Percentiles rank a stretch among this genome's conserved stretches.
Evolutionary conservation across 2,888 invertebrate genomes (phyloP).

Genomic region (Serrognathus titanus): DNA sequence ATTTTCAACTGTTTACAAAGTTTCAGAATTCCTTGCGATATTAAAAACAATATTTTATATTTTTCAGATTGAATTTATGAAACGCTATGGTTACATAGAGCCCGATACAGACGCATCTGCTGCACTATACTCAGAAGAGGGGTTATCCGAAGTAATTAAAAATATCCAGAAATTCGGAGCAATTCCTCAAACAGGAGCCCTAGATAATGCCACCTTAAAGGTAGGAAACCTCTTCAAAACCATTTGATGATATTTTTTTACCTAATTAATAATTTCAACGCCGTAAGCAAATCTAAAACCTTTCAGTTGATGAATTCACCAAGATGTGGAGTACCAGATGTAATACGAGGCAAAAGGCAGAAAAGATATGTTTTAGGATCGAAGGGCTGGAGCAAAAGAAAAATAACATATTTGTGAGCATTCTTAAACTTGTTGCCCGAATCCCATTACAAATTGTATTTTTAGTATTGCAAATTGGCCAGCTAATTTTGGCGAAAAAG

Average conservation of each 20-base stretch:
- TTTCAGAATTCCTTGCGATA: too few species aligned
- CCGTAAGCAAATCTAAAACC: neutral
- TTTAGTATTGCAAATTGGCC: slow-evolving; percentile 68
- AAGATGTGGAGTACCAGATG: slow-evolving; percentile 71
- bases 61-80: slow-evolving; percentile 62
- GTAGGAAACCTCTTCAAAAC: slow-evolving; percentile 41
- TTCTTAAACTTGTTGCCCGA: neutral
- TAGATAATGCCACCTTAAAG: slow-evolving; percentile 62
- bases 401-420: slow-evolving; percentile 66
- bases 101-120: slow-evolving; percentile 53
- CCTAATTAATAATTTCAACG: neutral
- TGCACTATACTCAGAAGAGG: slow-evolving; percentile 60
- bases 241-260: neutral
- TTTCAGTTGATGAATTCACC: slow-evolving; percentile 61
- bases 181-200: slow-evolving; percentile 62
- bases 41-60: neutral
- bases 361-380: slow-evolving; percentile 61
- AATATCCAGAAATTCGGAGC: slow-evolving; percentile 70
- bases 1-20: too few species aligned
- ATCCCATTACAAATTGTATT: slow-evolving; percentile 7
- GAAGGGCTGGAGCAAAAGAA: slow-evolving; percentile 66
- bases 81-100: slow-evolving; percentile 66
- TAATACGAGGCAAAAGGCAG: slow-evolving; percentile 47
- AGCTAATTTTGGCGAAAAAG: slow-evolving; percentile 56
- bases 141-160: slow-evolving; percentile 61